Base-by-base conservation (phyloP, 2,113 vertebrate genomes). In the Peromyscus polionotus region DNA sequence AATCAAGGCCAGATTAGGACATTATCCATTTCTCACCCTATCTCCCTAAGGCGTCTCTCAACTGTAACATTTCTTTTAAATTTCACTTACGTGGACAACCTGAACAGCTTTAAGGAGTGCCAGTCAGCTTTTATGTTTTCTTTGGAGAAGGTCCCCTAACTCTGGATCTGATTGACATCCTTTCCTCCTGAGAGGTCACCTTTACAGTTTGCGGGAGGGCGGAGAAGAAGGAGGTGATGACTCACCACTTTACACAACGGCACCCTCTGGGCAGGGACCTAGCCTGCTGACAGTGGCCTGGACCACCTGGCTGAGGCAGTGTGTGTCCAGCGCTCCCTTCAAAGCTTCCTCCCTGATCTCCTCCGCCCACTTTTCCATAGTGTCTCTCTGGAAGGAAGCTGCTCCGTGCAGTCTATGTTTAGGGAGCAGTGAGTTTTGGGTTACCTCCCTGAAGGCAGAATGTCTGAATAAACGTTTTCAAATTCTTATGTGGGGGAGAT, bases 31-130 rank as follows among this genome's bases (percentile, higher is more conserved):
- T 59, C 48, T 65, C 36, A 28, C 33, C 67, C 51, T 5, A 12
- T 36, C 59, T 79, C 83, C 48, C 48, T n/a, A 65, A 31, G 20
- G 57, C 20, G 24, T 28, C 67, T 81, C 54, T 83, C 79, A 45
- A n/a, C 22, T 45, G 6, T 88, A 65, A 80, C 26, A 73, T 42
- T 45, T 85, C 68, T 95, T 95, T 90, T 26, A 90, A 28, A 90
- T 2, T 94, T 95, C 42, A 57, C 63, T 95, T 95, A 79, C 54
- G 95, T 92, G 59, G 70, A 79, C 88, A 87, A 95, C 57, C 45
- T 70, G 45, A 57, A 83, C 13, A 70, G 51, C 93, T 93, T 88
- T 76, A 48, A 88, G 70, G 84, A 83, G 4, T 59, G 7, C 22
- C 65, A 19, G 39, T 83, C 14, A 86, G 28, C n/a, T 13, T 31